Base-by-base conservation (phyloP, 2,113 vertebrate genomes). In the Morphnarchus princeps region DNA sequence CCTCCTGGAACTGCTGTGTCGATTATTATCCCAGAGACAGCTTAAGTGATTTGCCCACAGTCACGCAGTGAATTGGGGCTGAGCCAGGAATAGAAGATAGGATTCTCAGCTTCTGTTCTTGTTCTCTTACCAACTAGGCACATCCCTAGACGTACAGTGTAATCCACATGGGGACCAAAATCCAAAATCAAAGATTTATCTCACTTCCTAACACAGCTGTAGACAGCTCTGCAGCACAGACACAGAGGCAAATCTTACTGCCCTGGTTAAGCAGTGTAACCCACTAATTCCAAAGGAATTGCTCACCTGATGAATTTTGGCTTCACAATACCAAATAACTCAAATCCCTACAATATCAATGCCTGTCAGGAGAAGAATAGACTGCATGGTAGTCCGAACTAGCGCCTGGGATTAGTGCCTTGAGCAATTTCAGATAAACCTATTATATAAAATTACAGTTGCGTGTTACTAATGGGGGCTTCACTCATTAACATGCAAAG, bases 1-100 rank as follows among this genome's bases (percentile, higher is more conserved):
- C 94, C 63, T 96, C 40, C 93, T 94, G 79, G 79, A 96, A 90
- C 62, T 91, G 91, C 95, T 90, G 89, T 96, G 96, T 97, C 20
- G 20, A 94, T 96, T 95, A 96, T 93, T 97, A 97, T 94, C 82
- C 89, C 84, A 87, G 93, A 94, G 93, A 92, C 89, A 96, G 95
- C 94, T 97, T 95, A 96, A 97, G 84, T 87, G 95, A 96, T 97
- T 96, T 97, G 94, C 82, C 72, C 93, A 93, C 78, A 96, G 94
- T 95, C 94, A 93, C 2, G 2, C 84, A 93, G 79, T 22, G 78
- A 92, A 89, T n/a, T 91, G 91, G 95, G 94, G 71, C 83, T 80
- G 87, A 91, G 87, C 94, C 95, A 96, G 94, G 87, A 95, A 90
- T 32, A 94, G 89, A 90, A 87, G 91, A 94, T 16, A 86, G 93